These are phyloP conservation scores for Centropyge bicolor DNA, from an alignment of 2,797 vertebrate genomes.

Conservation along the genomic window DNA sequence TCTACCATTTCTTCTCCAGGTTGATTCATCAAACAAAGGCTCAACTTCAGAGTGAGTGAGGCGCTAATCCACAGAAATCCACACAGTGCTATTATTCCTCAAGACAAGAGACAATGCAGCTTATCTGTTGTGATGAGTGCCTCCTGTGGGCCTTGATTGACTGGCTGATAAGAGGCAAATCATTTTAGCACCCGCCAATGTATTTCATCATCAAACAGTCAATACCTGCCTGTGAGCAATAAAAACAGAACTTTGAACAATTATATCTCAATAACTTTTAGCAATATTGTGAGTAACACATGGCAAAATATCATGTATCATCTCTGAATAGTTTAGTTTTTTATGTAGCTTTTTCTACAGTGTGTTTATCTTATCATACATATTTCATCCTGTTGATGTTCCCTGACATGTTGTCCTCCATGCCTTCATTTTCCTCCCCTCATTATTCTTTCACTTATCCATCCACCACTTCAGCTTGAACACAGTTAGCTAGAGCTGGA, in stretches of 20 bases:
- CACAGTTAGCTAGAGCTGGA: not conserved
- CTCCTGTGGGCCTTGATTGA: slow-evolving; percentile 40
- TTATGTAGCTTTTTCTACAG: not conserved
- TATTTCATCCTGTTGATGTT: slow-evolving; percentile 28
- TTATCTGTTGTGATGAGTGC: slow-evolving; percentile 53
- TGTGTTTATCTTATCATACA: slow-evolving; percentile 26
- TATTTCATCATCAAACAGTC: slow-evolving; percentile 37
- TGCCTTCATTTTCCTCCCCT: not conserved
- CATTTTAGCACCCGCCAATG: slow-evolving; percentile 24
- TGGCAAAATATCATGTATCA: not conserved
- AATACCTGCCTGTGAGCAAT: slow-evolving; percentile 25
- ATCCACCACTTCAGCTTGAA: slow-evolving; percentile 1
- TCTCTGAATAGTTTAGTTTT: not conserved
- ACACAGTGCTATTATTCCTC: slow-evolving; percentile 23
- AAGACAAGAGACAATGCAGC: slow-evolving; percentile 29
- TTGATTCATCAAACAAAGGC: slow-evolving; percentile 30
- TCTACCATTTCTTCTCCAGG: not conserved
- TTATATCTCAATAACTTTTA: not conserved
- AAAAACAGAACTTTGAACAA: not conserved
- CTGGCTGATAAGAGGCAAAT: slow-evolving; percentile 47
- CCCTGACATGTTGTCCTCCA: slow-evolving; percentile 5
- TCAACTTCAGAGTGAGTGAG: not conserved
- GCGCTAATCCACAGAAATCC: slow-evolving; percentile 49
- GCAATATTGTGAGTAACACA: not conserved
- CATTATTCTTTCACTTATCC: slow-evolving; percentile 4